Conservation (phyloP, 2,113 vertebrate genomes). For the Marcusenius ussheri region DNA sequence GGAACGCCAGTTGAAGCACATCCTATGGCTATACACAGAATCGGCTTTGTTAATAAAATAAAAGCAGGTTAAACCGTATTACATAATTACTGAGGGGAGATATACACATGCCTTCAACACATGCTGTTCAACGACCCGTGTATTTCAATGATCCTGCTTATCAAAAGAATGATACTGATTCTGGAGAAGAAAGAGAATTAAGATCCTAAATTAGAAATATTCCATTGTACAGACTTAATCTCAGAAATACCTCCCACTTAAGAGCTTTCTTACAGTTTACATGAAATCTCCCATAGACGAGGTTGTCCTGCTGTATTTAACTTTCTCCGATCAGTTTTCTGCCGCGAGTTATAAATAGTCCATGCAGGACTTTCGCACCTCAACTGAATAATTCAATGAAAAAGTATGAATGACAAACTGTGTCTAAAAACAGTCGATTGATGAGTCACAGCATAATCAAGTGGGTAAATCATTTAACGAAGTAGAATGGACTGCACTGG, state of each 20-base stretch:
- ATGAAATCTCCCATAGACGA: neutral
- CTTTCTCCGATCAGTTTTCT: neutral
- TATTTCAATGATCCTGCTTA: neutral
- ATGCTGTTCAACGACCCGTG: neutral
- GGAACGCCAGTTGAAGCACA: neutral
- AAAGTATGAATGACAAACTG: neutral
- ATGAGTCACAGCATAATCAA: neutral
- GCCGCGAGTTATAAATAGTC: neutral
- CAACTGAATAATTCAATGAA: neutral
- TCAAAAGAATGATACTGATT: neutral
- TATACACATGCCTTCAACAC: neutral
- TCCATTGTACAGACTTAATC: neutral
- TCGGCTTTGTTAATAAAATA: neutral
- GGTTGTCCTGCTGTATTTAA: neutral
- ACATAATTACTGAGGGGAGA: neutral
- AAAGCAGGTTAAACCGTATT: neutral
- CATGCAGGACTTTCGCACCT: neutral
- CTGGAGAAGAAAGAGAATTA: neutral
- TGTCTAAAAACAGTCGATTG: neutral
- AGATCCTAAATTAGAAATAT: neutral
- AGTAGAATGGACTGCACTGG: neutral
- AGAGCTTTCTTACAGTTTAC: neutral
- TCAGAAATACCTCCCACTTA: neutral
- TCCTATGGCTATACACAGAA: neutral
- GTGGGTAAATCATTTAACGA: slow-evolving; percentile 3